Evolutionary conservation across 2,888 invertebrate species (phyloP).

Genomic region (Drosophila austrosaltans): DNA sequence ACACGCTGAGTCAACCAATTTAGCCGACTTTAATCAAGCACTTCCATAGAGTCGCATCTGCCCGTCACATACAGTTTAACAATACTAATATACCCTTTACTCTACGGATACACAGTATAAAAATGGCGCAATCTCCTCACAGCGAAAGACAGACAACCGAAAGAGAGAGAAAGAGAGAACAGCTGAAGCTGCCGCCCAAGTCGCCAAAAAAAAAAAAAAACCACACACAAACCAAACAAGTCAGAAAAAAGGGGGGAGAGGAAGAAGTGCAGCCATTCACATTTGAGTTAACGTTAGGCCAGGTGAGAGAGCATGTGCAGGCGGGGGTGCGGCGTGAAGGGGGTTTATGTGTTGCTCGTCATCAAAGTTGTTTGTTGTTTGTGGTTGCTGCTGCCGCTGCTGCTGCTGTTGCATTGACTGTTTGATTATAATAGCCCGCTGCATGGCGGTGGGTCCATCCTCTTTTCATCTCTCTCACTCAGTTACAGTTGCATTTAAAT

Average conservation of each 20-base stretch:
- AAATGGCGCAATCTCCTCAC: constrained; percentile 74
- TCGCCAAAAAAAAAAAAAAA: constrained; percentile 65
- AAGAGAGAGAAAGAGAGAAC: constrained; percentile 61
- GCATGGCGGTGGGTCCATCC: constrained; percentile 69
- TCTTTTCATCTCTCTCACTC: constrained; percentile 15
- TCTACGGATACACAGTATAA: constrained; percentile 12
- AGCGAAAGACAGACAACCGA: constrained; percentile 36
- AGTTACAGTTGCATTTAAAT: constrained; percentile 67
- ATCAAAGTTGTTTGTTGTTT: constrained; percentile 52
- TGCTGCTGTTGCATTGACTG: constrained; percentile 38
- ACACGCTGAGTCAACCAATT: no score
- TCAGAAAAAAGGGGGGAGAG: constrained; percentile 18
- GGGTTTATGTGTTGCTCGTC: constrained; percentile 52
- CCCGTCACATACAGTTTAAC: no score
- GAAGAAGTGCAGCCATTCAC: constrained; percentile 49
- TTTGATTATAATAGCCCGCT: constrained; percentile 74
- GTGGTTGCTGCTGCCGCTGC: constrained; percentile 36
- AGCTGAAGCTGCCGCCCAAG: constrained; percentile 77
- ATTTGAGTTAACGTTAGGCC: constrained; percentile 71
- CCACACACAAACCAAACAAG: constrained; percentile 68
- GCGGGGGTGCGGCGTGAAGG: constrained; percentile 22
- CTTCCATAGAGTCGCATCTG: background rate
- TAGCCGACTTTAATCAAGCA: background rate
- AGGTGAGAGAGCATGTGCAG: constrained; percentile 51
- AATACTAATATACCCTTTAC: background rate